Evolutionary conservation across 1,140 invertebrate species (phyloP).

Genomic region (Chlorops oryzae): DNA sequence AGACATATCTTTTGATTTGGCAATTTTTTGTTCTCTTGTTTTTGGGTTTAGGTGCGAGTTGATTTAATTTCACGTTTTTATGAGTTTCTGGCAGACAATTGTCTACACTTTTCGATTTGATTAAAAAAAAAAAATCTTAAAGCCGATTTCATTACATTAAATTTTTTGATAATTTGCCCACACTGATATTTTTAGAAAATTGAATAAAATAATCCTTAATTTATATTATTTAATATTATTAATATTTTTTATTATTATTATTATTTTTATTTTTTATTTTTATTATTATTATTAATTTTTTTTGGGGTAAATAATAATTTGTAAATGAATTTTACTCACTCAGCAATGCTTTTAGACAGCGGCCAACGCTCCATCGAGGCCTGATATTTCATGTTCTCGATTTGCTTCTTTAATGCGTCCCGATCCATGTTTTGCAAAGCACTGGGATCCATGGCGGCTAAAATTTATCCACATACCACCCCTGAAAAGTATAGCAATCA

Average conservation of each 20-base stretch:
- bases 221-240: not conserved
- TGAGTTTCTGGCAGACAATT: too few relatives aligned
- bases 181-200: too few relatives aligned
- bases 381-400: slow-evolving; percentile 94
- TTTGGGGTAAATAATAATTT: not conserved
- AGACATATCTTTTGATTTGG: too few relatives aligned
- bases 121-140: too few relatives aligned
- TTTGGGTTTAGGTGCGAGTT: too few relatives aligned
- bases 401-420: slow-evolving; percentile 93
- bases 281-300: slow-evolving; percentile 10
- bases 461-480: slow-evolving; percentile 48
- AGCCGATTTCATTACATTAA: too few relatives aligned
- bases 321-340: slow-evolving; percentile 90
- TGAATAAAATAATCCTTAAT: too few relatives aligned
- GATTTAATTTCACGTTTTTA: too few relatives aligned
- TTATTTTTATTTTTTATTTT: slow-evolving; percentile 8
- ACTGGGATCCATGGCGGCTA: slow-evolving; percentile 77
- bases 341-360: slow-evolving; percentile 85
- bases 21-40: too few relatives aligned
- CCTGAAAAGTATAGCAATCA: slow-evolving; percentile 40
- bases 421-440: slow-evolving; percentile 90
- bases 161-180: too few relatives aligned
- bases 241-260: slow-evolving; percentile 1
- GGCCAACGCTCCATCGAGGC: slow-evolving; percentile 93
- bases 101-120: too few relatives aligned